These are phyloP conservation scores for Celastrina argiolus DNA, from an alignment of 2,888 invertebrate species.

Conservation along the genomic window DNA sequence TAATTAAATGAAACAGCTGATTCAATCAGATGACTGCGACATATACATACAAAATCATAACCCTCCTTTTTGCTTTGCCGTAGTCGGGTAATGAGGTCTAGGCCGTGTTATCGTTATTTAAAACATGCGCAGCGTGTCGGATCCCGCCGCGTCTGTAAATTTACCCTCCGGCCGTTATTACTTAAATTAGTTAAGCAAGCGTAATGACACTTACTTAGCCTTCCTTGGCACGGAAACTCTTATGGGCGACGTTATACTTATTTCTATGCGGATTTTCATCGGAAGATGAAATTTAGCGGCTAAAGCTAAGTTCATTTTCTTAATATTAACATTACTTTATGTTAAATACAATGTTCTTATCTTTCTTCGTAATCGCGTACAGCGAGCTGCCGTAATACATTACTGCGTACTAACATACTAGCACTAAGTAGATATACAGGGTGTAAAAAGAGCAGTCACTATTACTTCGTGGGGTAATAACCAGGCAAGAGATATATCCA, in stretches of 20 bases:
- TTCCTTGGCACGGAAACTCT: conserved; percentile 8
- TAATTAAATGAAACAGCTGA: no score
- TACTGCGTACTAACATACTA: not conserved
- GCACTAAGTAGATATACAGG: no score
- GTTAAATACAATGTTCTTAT: no score
- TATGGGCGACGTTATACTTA: not conserved
- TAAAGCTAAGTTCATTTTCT: not conserved
- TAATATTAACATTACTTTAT: not conserved
- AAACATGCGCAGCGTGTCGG: not conserved
- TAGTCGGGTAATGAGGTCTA: not conserved
- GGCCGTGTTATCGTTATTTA: not conserved
- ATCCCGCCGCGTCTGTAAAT: not conserved
- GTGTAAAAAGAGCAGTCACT: no score
- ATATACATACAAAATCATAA: no score
- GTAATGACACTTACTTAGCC: conserved; percentile 4
- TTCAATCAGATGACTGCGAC: no score
- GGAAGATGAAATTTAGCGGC: not conserved
- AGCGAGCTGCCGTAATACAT: not conserved
- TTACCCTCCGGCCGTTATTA: not conserved
- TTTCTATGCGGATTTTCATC: not conserved
- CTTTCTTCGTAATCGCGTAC: not conserved
- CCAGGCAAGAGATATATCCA: no score
- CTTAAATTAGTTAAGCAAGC: conserved; percentile 13
- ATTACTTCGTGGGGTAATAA: no score
- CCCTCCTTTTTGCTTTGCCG: no score